A percentile compares a stretch with the other conserved stretches of the same genome.
Conservation (phyloP, 1,140 invertebrate genomes). For the Spodoptera frugiperda region DNA sequence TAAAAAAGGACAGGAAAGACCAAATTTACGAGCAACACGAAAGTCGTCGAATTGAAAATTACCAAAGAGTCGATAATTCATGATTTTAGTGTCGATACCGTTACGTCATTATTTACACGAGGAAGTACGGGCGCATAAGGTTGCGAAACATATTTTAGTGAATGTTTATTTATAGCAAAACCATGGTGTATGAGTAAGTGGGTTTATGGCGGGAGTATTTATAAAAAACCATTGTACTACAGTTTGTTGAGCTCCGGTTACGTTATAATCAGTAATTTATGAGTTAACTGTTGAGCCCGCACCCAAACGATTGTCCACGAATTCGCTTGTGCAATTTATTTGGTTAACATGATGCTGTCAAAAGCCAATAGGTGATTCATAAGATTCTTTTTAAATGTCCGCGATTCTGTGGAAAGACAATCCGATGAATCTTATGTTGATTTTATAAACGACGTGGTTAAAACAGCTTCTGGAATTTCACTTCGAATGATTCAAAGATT, state of each 20-base stretch:
- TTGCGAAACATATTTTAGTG: constrained; percentile 70
- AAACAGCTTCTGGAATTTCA: background rate
- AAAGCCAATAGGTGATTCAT: constrained; percentile 39
- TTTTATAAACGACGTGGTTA: constrained; percentile 14
- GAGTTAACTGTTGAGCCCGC: constrained; percentile 28
- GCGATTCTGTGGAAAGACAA: constrained; percentile 1
- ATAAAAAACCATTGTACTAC: constrained; percentile 57
- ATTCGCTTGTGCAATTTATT: constrained; percentile 45
- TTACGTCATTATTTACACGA: constrained; percentile 76
- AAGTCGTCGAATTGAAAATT: constrained; percentile 32
- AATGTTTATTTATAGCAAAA: constrained; percentile 70
- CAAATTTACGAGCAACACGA: constrained; percentile 18
- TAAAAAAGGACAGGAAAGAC: background rate
- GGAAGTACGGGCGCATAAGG: constrained; percentile 64
- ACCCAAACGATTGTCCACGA: constrained; percentile 42
- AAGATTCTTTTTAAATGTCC: constrained; percentile 15
- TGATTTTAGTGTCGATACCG: constrained; percentile 35
- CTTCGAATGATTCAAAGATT: background rate
- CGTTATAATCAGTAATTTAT: constrained; percentile 41
- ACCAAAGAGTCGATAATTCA: constrained; percentile 40
- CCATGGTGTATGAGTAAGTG: constrained; percentile 65
- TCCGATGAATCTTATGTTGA: constrained; percentile 19
- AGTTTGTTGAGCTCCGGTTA: constrained; percentile 19
- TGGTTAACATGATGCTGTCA: constrained; percentile 23
- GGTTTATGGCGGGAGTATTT: constrained; percentile 71